Evolutionary conservation across 2,888 invertebrate genomes (phyloP).

Genomic region (Esperia sulphurella): DNA sequence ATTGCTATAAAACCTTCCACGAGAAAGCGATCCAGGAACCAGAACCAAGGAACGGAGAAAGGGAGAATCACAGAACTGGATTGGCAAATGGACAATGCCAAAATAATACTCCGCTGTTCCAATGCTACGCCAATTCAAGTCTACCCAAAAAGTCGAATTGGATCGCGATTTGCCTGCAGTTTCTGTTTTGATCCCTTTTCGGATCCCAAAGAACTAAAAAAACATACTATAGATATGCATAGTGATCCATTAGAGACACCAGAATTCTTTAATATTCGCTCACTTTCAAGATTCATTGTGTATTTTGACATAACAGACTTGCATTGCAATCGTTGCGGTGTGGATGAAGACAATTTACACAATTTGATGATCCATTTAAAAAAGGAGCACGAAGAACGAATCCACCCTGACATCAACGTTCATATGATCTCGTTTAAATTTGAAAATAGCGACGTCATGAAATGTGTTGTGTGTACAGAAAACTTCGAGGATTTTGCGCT

Average conservation of each 20-base stretch:
- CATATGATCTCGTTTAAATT: conserved; percentile 46
- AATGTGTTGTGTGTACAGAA: conserved; percentile 31
- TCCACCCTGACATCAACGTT: conserved; percentile 31
- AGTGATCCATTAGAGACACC: conserved; percentile 31
- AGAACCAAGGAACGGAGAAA: conserved; percentile 18
- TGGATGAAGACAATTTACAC: conserved; percentile 22
- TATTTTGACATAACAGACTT: conserved; percentile 51
- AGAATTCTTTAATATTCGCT: conserved; percentile 36
- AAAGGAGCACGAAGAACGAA: conserved; percentile 25
- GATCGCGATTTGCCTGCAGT: conserved; percentile 45
- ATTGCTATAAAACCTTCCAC: conserved; percentile 7
- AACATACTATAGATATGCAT: conserved; percentile 38
- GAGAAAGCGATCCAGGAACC: conserved; percentile 11
- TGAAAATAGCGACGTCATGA: conserved; percentile 15
- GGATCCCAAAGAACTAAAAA: conserved; percentile 41
- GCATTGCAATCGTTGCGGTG: conserved; percentile 36
- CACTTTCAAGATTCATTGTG: conserved; percentile 43
- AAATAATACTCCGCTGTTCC: conserved; percentile 39
- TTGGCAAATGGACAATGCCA: conserved; percentile 54
- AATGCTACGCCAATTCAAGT: conserved; percentile 56
- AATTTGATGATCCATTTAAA: conserved; percentile 33
- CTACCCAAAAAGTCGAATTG: conserved; percentile 20
- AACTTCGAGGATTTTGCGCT: conserved; percentile 43
- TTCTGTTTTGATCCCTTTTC: conserved; percentile 51
- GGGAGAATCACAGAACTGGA: conserved; percentile 38